These are phyloP conservation scores for Palythoa grandis DNA, from an alignment of 92 coral and sea anemone genomes.

Conservation along the genomic window DNA sequence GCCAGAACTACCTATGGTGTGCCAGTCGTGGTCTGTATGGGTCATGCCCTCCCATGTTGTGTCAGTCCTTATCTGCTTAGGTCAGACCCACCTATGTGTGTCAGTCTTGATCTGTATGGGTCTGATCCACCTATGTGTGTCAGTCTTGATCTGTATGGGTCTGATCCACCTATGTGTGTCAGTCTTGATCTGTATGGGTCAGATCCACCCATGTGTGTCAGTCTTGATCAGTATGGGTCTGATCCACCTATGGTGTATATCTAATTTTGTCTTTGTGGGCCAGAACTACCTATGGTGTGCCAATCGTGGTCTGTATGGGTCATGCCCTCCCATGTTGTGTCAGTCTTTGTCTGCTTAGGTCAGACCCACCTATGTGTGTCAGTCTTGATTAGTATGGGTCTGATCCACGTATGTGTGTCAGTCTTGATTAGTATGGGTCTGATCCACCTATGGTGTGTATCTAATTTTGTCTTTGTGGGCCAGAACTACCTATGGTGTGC, in stretches of 20 bases:
- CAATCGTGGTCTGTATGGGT: neutral
- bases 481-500: too few species aligned
- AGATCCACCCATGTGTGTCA: neutral
- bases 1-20: neutral
- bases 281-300: neutral
- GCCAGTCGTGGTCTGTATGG: neutral
- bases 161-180: neutral
- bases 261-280: neutral
- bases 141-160: too few species aligned
- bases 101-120: too few species aligned
- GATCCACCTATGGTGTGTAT: neutral
- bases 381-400: too few species aligned
- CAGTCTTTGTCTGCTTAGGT: neutral
- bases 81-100: neutral
- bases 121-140: neutral
- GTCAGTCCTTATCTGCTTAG: neutral
- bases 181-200: too few species aligned
- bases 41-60: neutral
- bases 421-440: neutral
- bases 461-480: neutral
- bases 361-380: neutral
- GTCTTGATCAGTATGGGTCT: neutral
- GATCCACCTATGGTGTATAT: neutral
- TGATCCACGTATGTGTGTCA: too few species aligned
- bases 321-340: neutral